Percentiles rank a stretch among this genome's conserved stretches.
These are phyloP conservation scores for Oscarella lobularis DNA, from an alignment of 37 sponge, comb jelly and placozoan species.

Conservation along the genomic window DNA sequence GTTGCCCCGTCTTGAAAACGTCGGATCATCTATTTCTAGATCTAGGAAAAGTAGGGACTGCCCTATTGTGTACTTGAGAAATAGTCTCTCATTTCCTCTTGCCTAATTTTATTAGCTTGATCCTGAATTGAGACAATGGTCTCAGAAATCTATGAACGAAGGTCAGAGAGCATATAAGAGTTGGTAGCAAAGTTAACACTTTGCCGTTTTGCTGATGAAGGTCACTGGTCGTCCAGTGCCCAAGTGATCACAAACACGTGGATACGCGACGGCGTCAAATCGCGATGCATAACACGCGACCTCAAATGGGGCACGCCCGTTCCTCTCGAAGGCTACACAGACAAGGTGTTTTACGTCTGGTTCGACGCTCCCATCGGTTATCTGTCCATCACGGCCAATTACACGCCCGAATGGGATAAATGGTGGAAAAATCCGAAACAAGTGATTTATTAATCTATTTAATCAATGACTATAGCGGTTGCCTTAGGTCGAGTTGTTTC, in stretches of 20 bases:
- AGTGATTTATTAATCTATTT: no score
- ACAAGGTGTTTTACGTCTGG: slow-evolving; percentile 99
- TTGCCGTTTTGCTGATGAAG: no score
- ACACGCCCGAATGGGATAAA: slow-evolving; percentile 79
- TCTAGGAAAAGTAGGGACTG: slow-evolving; percentile 70
- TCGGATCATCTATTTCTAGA: slow-evolving; percentile 89
- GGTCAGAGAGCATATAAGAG: no score
- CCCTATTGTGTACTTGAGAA: no score
- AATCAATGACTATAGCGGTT: no score
- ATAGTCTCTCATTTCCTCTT: no score
- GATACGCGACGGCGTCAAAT: slow-evolving; percentile 83
- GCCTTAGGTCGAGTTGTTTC: slow-evolving; percentile 60
- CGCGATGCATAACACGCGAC: slow-evolving; percentile 88
- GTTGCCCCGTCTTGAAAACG: slow-evolving; percentile 43
- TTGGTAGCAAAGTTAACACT: no score
- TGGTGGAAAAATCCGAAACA: slow-evolving; percentile 97
- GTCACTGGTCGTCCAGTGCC: slow-evolving; percentile 68
- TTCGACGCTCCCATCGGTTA: slow-evolving; percentile 99
- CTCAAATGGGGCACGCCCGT: slow-evolving; percentile 99
- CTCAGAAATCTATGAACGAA: background rate
- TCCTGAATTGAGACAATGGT: background rate
- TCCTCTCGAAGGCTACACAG: slow-evolving; percentile 81
- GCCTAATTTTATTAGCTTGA: no score
- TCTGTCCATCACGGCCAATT: slow-evolving; percentile 94
- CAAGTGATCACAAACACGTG: slow-evolving; percentile 68